A percentile compares a stretch with the other conserved stretches of the same genome.
Evolutionary conservation across 1,140 invertebrate species (phyloP).

Genomic region (Apolygus lucorum): DNA sequence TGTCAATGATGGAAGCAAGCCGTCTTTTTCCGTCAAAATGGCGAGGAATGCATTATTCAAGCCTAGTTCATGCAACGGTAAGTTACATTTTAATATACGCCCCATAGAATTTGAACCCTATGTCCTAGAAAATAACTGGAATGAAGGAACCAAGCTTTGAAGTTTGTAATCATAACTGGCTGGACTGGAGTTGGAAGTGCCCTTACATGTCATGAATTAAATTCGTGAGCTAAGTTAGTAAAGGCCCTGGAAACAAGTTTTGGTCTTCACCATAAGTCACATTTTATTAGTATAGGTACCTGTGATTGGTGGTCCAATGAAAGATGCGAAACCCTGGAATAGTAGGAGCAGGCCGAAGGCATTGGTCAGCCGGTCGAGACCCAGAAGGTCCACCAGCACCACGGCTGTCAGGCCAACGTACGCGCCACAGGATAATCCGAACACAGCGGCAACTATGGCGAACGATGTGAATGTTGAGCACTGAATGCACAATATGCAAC

Average conservation of each 20-base stretch:
- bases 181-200: too few relatives aligned
- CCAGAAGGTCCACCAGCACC: slow-evolving; percentile 76
- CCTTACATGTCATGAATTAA: too few relatives aligned
- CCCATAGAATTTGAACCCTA: too few relatives aligned
- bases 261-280: neutral
- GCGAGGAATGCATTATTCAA: too few relatives aligned
- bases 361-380: slow-evolving; percentile 80
- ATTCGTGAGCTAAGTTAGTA: neutral
- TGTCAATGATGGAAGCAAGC: too few relatives aligned
- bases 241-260: neutral
- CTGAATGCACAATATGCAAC: slow-evolving; percentile 64
- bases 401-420: slow-evolving; percentile 90
- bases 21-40: too few relatives aligned
- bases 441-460: slow-evolving; percentile 66
- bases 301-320: slow-evolving; percentile 79
- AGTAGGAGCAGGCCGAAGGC: slow-evolving; percentile 84
- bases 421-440: slow-evolving; percentile 82
- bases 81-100: too few relatives aligned
- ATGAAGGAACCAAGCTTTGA: too few relatives aligned
- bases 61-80: too few relatives aligned
- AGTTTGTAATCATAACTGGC: too few relatives aligned
- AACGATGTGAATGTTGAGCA: slow-evolving; percentile 60
- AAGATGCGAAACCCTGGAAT: slow-evolving; percentile 84
- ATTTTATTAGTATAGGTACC: slow-evolving; percentile 41
- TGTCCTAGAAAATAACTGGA: neutral